phyloP scores from a whole-genome alignment of 2,113 vertebrate species.

The Cyanoramphus novaezelandiae region DNA sequence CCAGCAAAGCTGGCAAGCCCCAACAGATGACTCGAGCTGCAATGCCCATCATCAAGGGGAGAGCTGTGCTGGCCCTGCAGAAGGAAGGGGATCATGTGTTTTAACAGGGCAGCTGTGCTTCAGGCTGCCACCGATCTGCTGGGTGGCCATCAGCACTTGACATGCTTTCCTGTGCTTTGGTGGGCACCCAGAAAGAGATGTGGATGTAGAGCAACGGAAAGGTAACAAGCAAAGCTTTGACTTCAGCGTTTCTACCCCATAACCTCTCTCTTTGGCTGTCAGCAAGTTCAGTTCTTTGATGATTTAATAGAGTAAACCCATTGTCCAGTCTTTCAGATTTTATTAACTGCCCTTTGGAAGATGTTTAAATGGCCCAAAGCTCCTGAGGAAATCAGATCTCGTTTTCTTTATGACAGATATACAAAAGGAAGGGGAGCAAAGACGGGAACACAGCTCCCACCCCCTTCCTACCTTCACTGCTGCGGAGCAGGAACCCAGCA shows the following conservation, averaged over 20 bases:
- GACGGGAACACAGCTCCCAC: not conserved
- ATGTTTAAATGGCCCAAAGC: not conserved
- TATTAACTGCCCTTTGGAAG: not conserved
- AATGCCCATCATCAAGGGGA: not conserved
- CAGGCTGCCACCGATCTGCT: not conserved
- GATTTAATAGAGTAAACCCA: not conserved
- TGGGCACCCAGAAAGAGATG: not conserved
- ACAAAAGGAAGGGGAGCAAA: not conserved
- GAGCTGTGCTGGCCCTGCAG: not conserved
- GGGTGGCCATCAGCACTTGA: not conserved
- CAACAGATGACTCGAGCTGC: not conserved
- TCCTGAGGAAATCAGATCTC: not conserved
- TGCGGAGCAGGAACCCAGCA: not conserved
- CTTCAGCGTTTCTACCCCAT: not conserved
- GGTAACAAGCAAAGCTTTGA: not conserved
- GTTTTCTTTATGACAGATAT: not conserved
- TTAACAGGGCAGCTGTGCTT: not conserved
- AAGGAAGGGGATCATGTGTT: accelerated
- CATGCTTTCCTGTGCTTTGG: not conserved
- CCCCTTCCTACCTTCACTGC: not conserved
- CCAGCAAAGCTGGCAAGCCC: not conserved
- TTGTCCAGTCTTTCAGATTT: not conserved
- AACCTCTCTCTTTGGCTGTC: not conserved
- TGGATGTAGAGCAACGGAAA: not conserved
- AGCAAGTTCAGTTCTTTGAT: not conserved